Evolutionary conservation across 2,113 vertebrate species (phyloP).

Genomic region (Cinclus mexicanus): DNA sequence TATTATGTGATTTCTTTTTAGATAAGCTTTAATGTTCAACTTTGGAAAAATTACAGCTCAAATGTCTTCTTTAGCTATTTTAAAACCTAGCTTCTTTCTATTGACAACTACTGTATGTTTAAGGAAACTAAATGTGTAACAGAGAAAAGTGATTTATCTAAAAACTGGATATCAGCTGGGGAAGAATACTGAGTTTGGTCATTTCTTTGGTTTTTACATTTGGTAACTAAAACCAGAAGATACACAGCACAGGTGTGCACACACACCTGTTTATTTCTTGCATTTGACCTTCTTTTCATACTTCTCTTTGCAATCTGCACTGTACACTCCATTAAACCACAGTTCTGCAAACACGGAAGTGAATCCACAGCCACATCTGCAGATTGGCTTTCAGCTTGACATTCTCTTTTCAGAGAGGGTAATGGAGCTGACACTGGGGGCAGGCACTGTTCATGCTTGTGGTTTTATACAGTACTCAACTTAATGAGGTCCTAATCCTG

Average conservation of each 20-base stretch:
- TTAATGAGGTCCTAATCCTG: slow-evolving; percentile 22
- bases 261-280: background rate
- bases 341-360: background rate
- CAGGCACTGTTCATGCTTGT: background rate
- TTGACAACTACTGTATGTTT: background rate
- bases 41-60: background rate
- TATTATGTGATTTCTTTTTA: background rate
- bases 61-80: background rate
- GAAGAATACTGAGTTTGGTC: background rate
- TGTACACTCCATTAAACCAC: background rate
- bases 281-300: background rate
- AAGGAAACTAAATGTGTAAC: background rate
- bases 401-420: background rate
- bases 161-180: background rate
- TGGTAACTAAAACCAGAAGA: background rate
- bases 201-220: background rate
- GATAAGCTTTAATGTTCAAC: background rate
- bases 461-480: background rate
- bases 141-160: background rate
- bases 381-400: background rate
- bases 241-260: background rate
- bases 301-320: background rate
- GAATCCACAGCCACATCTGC: background rate
- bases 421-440: background rate
- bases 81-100: background rate